Conservation (phyloP, 1,140 invertebrate genomes). For the Zophobas morio region DNA sequence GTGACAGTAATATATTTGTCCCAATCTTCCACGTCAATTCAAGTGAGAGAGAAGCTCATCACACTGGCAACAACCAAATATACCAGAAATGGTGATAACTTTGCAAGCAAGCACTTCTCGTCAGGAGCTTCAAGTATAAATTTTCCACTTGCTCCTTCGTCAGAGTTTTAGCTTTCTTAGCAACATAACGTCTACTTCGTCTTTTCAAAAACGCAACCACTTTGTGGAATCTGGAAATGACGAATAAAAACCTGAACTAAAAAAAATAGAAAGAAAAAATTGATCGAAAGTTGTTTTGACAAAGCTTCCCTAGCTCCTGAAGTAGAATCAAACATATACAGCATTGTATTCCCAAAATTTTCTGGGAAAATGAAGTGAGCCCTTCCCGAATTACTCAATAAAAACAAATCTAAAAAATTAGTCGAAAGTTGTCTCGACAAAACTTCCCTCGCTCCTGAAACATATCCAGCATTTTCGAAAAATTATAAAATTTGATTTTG, state of each 20-base stretch:
- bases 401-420: too few species aligned
- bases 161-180: not conserved
- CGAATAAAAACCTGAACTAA: not conserved
- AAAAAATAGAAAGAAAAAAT: not conserved
- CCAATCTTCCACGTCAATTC: not conserved
- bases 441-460: too few species aligned
- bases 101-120: not conserved
- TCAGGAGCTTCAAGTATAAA: not conserved
- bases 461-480: too few species aligned
- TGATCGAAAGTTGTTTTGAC: too few species aligned
- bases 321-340: too few species aligned
- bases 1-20: constrained; percentile 3
- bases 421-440: too few species aligned
- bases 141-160: not conserved
- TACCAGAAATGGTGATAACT: not conserved
- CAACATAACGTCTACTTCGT: not conserved
- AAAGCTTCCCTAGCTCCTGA: too few species aligned
- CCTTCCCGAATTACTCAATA: too few species aligned
- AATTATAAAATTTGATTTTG: too few species aligned
- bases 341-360: too few species aligned
- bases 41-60: not conserved
- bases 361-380: too few species aligned
- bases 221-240: not conserved
- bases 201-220: not conserved
- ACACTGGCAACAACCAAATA: not conserved